A percentile compares a stretch with the other conserved stretches of the same genome.
These are phyloP conservation scores for Drosophila parvula DNA, from an alignment of 1,140 invertebrate species.

Conservation along the genomic window DNA sequence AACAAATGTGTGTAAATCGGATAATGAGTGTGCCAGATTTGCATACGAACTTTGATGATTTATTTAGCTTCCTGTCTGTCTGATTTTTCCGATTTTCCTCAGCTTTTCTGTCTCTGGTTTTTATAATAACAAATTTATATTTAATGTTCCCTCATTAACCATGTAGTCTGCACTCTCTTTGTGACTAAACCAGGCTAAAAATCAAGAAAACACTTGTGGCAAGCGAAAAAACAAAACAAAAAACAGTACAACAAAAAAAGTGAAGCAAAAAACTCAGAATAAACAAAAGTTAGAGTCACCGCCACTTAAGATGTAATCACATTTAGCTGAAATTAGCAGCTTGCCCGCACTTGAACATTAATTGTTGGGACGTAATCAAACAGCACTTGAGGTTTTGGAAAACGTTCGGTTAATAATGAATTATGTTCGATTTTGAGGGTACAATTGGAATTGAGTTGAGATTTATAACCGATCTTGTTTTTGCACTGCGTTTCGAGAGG, in stretches of 20 bases:
- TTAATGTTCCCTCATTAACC: slow-evolving; percentile 1
- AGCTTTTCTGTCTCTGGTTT: not conserved
- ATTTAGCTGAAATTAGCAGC: slow-evolving; percentile 30
- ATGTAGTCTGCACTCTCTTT: not conserved
- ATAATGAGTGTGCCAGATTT: slow-evolving; percentile 48
- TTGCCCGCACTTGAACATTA: slow-evolving; percentile 27
- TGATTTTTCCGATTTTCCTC: not conserved
- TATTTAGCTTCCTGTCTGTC: slow-evolving; percentile 64
- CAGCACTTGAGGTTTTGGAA: slow-evolving; percentile 16
- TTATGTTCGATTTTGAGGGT: slow-evolving; percentile 5
- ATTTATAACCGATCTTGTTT: not conserved
- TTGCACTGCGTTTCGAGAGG: not conserved
- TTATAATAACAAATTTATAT: not conserved
- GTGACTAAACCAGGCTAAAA: slow-evolving; percentile 5
- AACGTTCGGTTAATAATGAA: slow-evolving; percentile 9
- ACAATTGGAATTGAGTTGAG: not conserved
- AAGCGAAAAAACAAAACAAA: not conserved
- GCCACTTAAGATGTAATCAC: slow-evolving; percentile 43
- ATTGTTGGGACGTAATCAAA: slow-evolving; percentile 24
- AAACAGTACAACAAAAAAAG: not conserved
- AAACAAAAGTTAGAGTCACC: slow-evolving; percentile 18
- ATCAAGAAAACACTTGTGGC: slow-evolving; percentile 25
- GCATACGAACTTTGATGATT: slow-evolving; percentile 73
- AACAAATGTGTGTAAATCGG: slow-evolving; percentile 22
- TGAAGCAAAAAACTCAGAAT: slow-evolving; percentile 5